A percentile compares a stretch with the other conserved stretches of the same genome.
Conservation (phyloP, 2,797 vertebrate species). For the Sciurus vulgaris region DNA sequence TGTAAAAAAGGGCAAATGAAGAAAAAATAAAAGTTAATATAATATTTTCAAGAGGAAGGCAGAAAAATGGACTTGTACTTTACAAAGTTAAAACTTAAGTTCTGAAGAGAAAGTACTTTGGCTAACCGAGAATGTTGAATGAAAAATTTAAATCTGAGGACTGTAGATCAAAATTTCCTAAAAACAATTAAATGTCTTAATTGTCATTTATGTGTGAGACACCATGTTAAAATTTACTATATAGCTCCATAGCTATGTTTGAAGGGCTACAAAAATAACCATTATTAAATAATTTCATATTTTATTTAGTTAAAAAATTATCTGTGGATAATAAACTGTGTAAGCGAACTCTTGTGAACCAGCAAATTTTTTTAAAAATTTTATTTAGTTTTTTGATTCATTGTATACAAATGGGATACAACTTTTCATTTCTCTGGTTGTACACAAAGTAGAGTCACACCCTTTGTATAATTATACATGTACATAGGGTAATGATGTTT, state of each 20-base stretch:
- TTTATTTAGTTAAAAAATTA: slow-evolving; percentile 47
- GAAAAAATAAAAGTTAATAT: not conserved
- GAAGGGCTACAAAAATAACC: not conserved
- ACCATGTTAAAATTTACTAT: not conserved
- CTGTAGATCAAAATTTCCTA: not conserved
- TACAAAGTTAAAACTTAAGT: not conserved
- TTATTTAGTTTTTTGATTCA: too few species aligned
- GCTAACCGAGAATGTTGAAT: not conserved
- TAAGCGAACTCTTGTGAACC: not conserved
- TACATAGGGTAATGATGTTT: too few species aligned
- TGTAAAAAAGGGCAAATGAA: not conserved
- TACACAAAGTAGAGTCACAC: too few species aligned
- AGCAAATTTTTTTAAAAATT: not conserved
- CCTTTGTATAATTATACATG: too few species aligned
- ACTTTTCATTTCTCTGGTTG: too few species aligned
- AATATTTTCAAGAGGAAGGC: not conserved
- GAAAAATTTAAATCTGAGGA: slow-evolving; percentile 46
- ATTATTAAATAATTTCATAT: slow-evolving; percentile 24
- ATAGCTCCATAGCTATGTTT: not conserved
- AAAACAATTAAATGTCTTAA: not conserved
- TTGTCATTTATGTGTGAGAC: not conserved
- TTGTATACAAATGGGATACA: too few species aligned
- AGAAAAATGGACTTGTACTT: slow-evolving; percentile 44
- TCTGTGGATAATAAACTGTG: not conserved
- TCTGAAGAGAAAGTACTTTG: not conserved